These are phyloP conservation scores for Eulacestoma nigropectus DNA, from an alignment of 2,113 vertebrate species.

Conservation along the genomic window DNA sequence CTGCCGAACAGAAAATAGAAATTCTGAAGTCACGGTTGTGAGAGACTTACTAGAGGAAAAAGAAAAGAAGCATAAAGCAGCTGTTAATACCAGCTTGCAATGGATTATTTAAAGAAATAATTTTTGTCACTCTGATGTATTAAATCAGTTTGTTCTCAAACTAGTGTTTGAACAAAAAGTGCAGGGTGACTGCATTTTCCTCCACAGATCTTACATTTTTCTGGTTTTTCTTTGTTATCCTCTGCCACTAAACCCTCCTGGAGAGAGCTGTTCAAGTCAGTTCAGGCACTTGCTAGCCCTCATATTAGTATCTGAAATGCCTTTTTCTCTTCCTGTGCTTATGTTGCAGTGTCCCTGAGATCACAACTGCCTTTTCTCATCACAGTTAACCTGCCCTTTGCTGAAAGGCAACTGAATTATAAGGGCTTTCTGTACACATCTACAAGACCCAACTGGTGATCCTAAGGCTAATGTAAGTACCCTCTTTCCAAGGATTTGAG, in stretches of 20 bases:
- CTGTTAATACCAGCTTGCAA: background rate
- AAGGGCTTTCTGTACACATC: background rate
- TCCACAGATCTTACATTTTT: background rate
- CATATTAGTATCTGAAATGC: background rate
- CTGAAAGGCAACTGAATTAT: background rate
- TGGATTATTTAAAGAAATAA: background rate
- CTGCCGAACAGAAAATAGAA: background rate
- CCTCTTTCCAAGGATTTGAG: background rate
- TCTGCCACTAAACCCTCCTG: background rate
- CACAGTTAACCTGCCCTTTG: background rate
- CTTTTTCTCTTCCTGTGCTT: background rate
- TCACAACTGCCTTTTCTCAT: background rate
- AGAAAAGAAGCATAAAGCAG: background rate
- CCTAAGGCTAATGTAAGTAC: background rate
- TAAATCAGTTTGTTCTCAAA: background rate
- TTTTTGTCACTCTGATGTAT: background rate
- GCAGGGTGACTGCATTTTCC: background rate
- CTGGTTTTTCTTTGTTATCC: background rate
- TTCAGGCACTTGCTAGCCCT: background rate
- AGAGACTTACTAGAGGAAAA: background rate
- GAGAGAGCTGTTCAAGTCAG: background rate
- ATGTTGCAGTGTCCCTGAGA: background rate
- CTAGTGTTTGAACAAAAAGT: background rate
- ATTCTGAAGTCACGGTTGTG: fast-evolving
- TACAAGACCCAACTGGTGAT: background rate